These are phyloP conservation scores for Hirtodrosophila cameraria DNA, from an alignment of 2,888 invertebrate genomes.

Conservation along the genomic window DNA sequence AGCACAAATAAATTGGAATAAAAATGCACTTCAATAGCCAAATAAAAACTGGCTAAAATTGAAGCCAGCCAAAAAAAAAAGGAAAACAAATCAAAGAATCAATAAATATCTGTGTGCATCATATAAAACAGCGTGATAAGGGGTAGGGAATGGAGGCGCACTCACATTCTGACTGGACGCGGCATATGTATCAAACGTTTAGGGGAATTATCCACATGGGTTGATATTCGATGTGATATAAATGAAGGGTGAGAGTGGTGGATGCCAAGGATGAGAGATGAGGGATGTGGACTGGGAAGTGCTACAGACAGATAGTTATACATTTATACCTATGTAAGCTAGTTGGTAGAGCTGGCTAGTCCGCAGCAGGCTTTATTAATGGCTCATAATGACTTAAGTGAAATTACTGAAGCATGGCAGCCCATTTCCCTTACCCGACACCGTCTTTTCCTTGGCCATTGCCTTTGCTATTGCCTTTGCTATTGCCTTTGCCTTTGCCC, in stretches of 20 bases:
- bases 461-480: slow-evolving; percentile 1
- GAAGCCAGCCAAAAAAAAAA: slow-evolving; percentile 16
- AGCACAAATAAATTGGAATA: slow-evolving; percentile 50
- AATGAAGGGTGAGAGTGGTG: neutral
- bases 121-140: slow-evolving; percentile 1
- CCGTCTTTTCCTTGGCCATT: neutral
- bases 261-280: neutral
- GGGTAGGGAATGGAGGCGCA: slow-evolving; percentile 10
- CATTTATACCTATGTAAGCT: slow-evolving; percentile 41
- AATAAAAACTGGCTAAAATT: slow-evolving; percentile 30
- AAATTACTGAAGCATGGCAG: slow-evolving; percentile 81
- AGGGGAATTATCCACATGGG: slow-evolving; percentile 35
- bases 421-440: slow-evolving; percentile 12
- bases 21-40: slow-evolving; percentile 35
- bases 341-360: slow-evolving; percentile 37
- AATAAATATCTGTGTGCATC: neutral
- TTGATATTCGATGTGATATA: slow-evolving; percentile 33
- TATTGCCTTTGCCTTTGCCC: slow-evolving; percentile 10
- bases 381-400: slow-evolving; percentile 81
- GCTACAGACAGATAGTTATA: slow-evolving; percentile 7
- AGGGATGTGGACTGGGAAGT: neutral
- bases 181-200: slow-evolving; percentile 35
- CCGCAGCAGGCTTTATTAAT: slow-evolving; percentile 71
- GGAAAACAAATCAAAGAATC: neutral
- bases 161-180: slow-evolving; percentile 8